Base-by-base conservation (phyloP, 1,140 invertebrate genomes). In the Agraylea sexmaculata region DNA sequence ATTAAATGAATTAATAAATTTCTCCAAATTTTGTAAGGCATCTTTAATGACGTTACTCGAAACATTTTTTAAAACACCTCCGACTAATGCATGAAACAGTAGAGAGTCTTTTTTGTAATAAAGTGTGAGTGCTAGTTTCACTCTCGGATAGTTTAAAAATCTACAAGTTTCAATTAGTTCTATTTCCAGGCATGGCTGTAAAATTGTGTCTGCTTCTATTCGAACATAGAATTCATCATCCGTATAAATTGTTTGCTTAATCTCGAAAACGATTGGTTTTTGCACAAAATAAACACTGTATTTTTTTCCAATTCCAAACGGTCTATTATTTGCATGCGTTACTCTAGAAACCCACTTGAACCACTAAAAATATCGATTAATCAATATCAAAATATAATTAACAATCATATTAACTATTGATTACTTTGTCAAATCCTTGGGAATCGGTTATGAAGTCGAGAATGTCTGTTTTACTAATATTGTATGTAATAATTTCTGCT, bases 351-450 rank as follows among this genome's bases (percentile, higher is more conserved):
- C 37, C 40, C 33, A 42, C 23, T 21, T 23, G 22, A 42, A 42
- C 40, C 40, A 42, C 40, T 42, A 20, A 29, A 42, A 42, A 29
- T 11, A n/a, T n/a, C n/a, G n/a, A n/a, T n/a, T n/a, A 16, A 33
- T 22, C 17, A 37, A 12, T 18, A 11, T 32, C 30, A 7, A 7
- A 32, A 8, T 8, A 6, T 7, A 15, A 32, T 13, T 32, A 12
- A 32, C 16, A 7, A 7, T 7, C 7, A 32, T 7, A 12, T 32
- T 32, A 15, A 6, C 6, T 13, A 13, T 6, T 7, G 30, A 32
- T 16, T 41, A 42, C 40, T 28, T 42, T 42, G 17, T 42, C 33
- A 30, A 42, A 16, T 15, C 40, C 25, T 13, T 42, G 33, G 5
- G 40, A 34, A 20, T 42, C 37, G 5, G 33, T 36, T 12, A 42